Evolutionary conservation across 1,140 invertebrate species (phyloP).

Genomic region (Batillaria attramentaria): DNA sequence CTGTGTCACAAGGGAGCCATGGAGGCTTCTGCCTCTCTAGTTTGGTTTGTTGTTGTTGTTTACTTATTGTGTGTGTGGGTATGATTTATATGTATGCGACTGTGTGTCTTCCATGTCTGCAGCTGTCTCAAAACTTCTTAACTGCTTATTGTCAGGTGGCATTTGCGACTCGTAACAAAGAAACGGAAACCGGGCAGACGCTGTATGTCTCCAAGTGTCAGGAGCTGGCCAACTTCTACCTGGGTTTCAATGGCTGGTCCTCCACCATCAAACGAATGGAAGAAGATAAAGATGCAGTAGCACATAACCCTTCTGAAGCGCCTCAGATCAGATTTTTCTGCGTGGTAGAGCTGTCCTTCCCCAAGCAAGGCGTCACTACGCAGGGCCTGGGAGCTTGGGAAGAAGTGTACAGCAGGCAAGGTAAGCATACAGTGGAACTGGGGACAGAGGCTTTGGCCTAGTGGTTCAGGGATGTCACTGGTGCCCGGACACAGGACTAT

Average conservation of each 20-base stretch:
- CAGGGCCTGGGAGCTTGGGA: conserved; percentile 59
- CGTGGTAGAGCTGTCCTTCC: conserved; percentile 47
- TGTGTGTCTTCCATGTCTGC: no score
- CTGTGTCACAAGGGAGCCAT: no score
- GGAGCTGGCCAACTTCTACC: conserved; percentile 62
- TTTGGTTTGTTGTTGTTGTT: no score
- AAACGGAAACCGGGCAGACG: conserved; percentile 22
- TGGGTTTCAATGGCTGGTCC: conserved; percentile 66
- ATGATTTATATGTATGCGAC: no score
- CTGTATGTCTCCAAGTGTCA: conserved; percentile 56
- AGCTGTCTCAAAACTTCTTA: no score
- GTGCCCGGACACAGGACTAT: no score
- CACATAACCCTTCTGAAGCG: background rate
- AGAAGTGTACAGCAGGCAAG: conserved; percentile 43
- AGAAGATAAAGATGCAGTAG: conserved; percentile 39
- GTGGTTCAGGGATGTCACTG: no score
- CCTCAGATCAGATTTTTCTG: conserved; percentile 45
- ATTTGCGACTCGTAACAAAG: conserved; percentile 55
- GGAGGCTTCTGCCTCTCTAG: no score
- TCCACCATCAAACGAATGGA: conserved; percentile 38
- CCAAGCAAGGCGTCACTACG: conserved; percentile 44
- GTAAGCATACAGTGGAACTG: conserved; percentile 26
- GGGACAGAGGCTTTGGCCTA: background rate
- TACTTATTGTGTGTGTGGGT: no score
- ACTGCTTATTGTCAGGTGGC: conserved; percentile 53